These are phyloP conservation scores for Falco punctatus DNA, from an alignment of 2,113 vertebrate genomes.

Conservation along the genomic window DNA sequence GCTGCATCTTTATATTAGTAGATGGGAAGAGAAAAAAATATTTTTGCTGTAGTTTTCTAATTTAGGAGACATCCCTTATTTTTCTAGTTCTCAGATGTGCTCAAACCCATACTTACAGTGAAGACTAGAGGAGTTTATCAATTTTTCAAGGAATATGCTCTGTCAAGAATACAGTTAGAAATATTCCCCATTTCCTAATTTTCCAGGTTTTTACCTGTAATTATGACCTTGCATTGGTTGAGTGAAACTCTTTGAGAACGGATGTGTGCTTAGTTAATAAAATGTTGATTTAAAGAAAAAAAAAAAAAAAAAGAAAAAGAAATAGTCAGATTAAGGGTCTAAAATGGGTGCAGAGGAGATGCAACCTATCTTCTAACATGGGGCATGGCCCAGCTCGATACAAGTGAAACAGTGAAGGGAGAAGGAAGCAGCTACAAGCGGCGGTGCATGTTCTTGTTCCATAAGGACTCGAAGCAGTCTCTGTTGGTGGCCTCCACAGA, in stretches of 20 bases:
- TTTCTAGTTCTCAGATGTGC: neutral
- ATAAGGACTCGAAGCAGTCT: neutral
- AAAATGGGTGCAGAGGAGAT: neutral
- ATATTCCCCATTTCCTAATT: neutral
- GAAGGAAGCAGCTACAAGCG: neutral
- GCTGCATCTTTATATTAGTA: neutral
- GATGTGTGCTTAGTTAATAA: neutral
- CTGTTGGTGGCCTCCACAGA: constrained; percentile 47
- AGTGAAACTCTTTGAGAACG: neutral
- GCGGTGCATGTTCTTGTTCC: neutral
- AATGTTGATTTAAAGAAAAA: neutral
- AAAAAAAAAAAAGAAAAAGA: rapidly evolving
- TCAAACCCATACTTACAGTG: neutral
- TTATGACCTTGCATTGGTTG: neutral
- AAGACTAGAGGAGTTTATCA: neutral
- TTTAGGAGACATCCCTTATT: neutral
- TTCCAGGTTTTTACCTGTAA: neutral
- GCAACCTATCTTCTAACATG: neutral
- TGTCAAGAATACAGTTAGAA: neutral
- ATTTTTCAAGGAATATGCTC: neutral
- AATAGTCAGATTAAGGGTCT: neutral
- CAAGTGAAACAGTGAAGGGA: neutral
- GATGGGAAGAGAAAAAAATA: neutral
- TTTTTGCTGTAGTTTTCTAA: neutral
- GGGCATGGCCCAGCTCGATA: neutral